Conservation (phyloP, 1,140 invertebrate species). For the Homalodisca vitripennis region DNA sequence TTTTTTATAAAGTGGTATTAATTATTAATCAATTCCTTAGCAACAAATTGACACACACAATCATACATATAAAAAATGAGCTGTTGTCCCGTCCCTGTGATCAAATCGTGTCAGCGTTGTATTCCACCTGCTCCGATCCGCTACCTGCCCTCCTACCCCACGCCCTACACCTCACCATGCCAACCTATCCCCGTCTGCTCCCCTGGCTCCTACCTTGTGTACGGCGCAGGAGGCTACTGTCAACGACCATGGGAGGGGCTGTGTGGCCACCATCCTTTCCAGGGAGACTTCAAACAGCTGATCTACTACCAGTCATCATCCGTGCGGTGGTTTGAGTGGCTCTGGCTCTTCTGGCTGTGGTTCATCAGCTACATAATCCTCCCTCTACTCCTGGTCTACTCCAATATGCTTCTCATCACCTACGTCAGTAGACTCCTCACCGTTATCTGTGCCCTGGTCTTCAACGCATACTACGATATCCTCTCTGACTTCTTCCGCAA, state of each 20-base stretch:
- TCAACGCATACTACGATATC: not conserved
- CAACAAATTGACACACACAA: too few relatives aligned
- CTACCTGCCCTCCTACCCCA: not conserved
- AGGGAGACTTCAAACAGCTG: slow-evolving; percentile 8
- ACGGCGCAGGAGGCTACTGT: not conserved
- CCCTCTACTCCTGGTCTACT: not conserved
- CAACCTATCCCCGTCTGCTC: not conserved
- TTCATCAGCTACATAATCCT: not conserved
- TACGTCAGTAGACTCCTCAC: not conserved
- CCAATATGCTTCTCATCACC: not conserved
- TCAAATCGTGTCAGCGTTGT: not conserved
- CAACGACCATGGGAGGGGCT: slow-evolving; percentile 2
- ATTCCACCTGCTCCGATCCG: not conserved
- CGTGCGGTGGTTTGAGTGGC: not conserved
- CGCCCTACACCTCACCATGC: not conserved
- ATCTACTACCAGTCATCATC: not conserved
- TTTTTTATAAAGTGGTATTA: too few relatives aligned
- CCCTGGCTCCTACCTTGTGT: not conserved
- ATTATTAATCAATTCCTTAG: too few relatives aligned
- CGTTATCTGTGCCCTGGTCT: not conserved
- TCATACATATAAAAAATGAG: not conserved
- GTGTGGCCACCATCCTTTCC: slow-evolving; percentile 12
- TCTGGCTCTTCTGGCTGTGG: not conserved
- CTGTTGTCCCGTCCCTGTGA: not conserved
- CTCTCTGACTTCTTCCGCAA: not conserved